Percentiles rank a stretch among this genome's conserved stretches.
These are phyloP conservation scores for Dysdera silvatica DNA, from an alignment of 1,140 invertebrate species.

Conservation along the genomic window DNA sequence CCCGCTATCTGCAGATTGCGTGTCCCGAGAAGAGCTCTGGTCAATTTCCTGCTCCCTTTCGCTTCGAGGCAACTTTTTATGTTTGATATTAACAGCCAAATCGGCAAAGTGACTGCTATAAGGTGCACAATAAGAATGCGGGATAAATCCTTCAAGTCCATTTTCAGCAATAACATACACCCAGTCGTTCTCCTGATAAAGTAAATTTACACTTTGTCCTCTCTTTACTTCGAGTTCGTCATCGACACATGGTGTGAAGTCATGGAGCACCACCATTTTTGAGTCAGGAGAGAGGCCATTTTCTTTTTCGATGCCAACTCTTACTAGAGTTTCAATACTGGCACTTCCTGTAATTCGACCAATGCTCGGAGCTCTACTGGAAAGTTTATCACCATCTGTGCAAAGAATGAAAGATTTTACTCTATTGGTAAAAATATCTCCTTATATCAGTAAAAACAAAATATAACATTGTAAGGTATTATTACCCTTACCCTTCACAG, in stretches of 20 bases:
- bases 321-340: constrained; percentile 85
- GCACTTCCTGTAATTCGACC: constrained; percentile 89
- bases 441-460: too few relatives aligned
- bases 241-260: constrained; percentile 89
- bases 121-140: constrained; percentile 83
- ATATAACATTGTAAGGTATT: too few relatives aligned
- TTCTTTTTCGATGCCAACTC: constrained; percentile 90
- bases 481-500: too few relatives aligned
- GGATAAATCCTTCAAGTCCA: constrained; percentile 81
- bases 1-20: constrained; percentile 16
- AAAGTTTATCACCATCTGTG: constrained; percentile 62
- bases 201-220: constrained; percentile 74
- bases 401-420: constrained; percentile 25
- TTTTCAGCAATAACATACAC: constrained; percentile 87
- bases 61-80: constrained; percentile 71
- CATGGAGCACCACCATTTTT: constrained; percentile 90
- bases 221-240: constrained; percentile 78
- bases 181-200: constrained; percentile 94
- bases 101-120: constrained; percentile 69
- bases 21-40: constrained; percentile 27
- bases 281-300: constrained; percentile 69
- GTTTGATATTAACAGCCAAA: constrained; percentile 56
- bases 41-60: constrained; percentile 41
- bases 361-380: constrained; percentile 57
- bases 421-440: too few relatives aligned